Evolutionary conservation across 2,888 invertebrate genomes (phyloP), one percentile per base, ranked within the genome.

Genomic region (Mamestra brassicae): DNA sequence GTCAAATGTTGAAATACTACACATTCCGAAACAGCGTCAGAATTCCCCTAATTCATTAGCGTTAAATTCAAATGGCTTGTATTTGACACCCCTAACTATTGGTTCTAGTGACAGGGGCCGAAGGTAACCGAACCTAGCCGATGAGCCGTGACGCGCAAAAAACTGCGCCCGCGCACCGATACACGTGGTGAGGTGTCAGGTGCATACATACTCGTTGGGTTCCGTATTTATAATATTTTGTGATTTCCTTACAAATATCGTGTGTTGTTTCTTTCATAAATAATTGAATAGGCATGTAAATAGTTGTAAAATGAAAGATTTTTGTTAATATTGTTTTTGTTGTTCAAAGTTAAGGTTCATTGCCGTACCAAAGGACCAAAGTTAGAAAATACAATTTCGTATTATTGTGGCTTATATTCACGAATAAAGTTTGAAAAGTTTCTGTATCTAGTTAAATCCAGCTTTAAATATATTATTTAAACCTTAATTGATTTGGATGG

Each of bases 1-100:
- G 82, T 74, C 79, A 78, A 26, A 78, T 54, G 52, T 58, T 78
- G 57, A 82, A 82, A 75, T 45, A 67, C 50, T 36, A 50, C 47
- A 63, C 74, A 82, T 75, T 68, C 76, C 61, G n/a, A 17, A 58
- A 69, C 36, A 54, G 62, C 78, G 78, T 74, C 78, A 84, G 86
- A 93, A 94, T 95, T 94, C 95, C 89, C 84, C 89, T 92, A 93
- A 95, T 93, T 95, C 93, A 92, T 94, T 94, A 93, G 92, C 94
- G 94, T 94, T 91, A 94, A 94, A 95, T 94, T 94, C 89, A 84
- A 85, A 84, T 81, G 76, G 81, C 82, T 67, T 92, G 90, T 91
- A 87, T 84, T 85, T 85, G 90, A 93, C 93, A 91, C 92, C 91
- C 88, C 63, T 62, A 62, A 62, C 42, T 61, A 61, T n/a, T 61